Percentiles rank a stretch among this genome's conserved stretches.
Evolutionary conservation across 2,113 vertebrate species (phyloP).

Genomic region (cattle (Bos taurus)): DNA sequence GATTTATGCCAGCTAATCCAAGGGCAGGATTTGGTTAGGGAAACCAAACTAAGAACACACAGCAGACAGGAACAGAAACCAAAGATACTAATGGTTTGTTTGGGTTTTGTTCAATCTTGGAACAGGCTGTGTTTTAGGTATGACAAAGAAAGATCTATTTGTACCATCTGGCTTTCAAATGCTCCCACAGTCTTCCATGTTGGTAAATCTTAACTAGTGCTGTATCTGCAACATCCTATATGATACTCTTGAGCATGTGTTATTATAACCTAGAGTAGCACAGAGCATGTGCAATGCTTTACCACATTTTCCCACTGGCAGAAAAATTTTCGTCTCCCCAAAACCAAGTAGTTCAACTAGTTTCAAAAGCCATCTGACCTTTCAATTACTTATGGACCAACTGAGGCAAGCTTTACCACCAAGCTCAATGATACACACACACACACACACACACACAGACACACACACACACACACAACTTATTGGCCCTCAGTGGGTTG

Average conservation of each 20-base stretch:
- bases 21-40: neutral
- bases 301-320: neutral
- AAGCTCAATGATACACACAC: neutral
- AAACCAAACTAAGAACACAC: conserved; percentile 26
- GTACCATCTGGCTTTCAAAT: conserved; percentile 58
- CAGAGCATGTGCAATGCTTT: neutral
- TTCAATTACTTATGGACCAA: neutral
- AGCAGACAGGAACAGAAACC: conserved; percentile 28
- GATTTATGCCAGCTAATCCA: neutral
- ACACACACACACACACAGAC: neutral
- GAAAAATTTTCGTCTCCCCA: neutral
- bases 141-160: conserved; percentile 57
- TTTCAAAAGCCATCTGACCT: neutral
- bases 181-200: conserved; percentile 38
- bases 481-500: neutral
- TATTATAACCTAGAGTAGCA: neutral
- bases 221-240: neutral
- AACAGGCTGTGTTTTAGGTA: conserved; percentile 55
- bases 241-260: neutral
- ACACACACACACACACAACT: neutral
- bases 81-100: conserved; percentile 51
- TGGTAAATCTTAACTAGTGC: conserved; percentile 53
- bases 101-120: conserved; percentile 50
- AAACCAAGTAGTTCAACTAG: neutral
- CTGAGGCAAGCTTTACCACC: neutral